Evolutionary conservation across 2,113 vertebrate species (phyloP), one percentile per base, ranked within the genome.

Genomic region (Edolisoma coerulescens): DNA sequence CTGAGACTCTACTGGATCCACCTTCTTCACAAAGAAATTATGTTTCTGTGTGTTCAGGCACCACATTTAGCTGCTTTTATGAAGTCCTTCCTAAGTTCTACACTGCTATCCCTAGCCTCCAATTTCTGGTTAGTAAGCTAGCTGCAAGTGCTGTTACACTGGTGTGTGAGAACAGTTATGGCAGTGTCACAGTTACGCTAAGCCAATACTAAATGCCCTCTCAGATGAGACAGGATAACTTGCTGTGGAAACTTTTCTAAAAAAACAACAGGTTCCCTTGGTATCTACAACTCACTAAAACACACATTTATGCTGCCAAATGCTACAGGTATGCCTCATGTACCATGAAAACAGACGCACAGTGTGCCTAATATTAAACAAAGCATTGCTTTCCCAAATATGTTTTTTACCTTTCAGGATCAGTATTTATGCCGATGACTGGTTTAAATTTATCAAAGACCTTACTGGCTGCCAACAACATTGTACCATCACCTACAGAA

Each of bases 381-480:
- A 50, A 83, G 35, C 32, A 78, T 0, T 57, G 33, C 32, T 74
- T 80, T 90, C 28, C 39, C 50, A 65, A 82, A 33, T 22, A 52
- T 49, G 13, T 32, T 89, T 89, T 91, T 98, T 98, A 99, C 99
- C 99, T 99, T 95, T 99, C 99, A 57, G 99, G 99, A 95, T 99
- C 99, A 11, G 99, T 99, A 95, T 99, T 99, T 56, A 99, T 98
- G 59, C 99, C 99, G 28, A 99, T 98, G 67, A 99, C 99, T 56
- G 99, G 99, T 94, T 99, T 99, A 97, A 98, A 98, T 91, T 98
- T 98, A 97, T 99, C 99, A 28, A 99, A 98, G 83, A 99, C 99
- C 95, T 99, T 99, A 98, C 99, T 99, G 93, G 99, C 99, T 85
- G 99, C 99, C 85, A 99, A 97, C 42, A 99, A 98, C 99, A 99